These are phyloP conservation scores for Ptiloglossa arizonensis DNA, from an alignment of 1,140 invertebrate species.

Conservation along the genomic window DNA sequence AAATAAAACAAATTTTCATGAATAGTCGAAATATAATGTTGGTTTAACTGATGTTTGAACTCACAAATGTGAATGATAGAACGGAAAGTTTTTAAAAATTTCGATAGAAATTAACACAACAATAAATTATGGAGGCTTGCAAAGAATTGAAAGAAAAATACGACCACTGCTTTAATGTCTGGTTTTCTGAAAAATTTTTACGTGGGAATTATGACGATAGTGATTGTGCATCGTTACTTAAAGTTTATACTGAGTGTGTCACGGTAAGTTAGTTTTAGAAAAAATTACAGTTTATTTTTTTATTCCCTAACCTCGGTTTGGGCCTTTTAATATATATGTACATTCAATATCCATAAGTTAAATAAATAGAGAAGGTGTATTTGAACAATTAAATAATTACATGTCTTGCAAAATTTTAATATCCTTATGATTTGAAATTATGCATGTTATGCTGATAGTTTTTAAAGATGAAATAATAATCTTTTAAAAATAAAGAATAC, in stretches of 20 bases:
- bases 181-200: slow-evolving; percentile 62
- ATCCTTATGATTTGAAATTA: neutral
- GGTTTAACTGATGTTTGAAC: neutral
- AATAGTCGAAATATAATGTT: neutral
- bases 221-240: slow-evolving; percentile 52
- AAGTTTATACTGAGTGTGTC: slow-evolving; percentile 59
- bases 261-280: slow-evolving; percentile 40
- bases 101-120: slow-evolving; percentile 7
- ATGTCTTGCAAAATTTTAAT: neutral
- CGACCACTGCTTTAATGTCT: slow-evolving; percentile 56
- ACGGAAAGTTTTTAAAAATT: neutral
- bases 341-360: too few relatives aligned
- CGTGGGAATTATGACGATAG: slow-evolving; percentile 53
- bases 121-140: slow-evolving; percentile 55
- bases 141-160: slow-evolving; percentile 60
- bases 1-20: neutral
- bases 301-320: too few relatives aligned
- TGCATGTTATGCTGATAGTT: neutral
- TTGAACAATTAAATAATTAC: neutral
- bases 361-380: neutral
- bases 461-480: neutral
- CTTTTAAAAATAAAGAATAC: neutral
- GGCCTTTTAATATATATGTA: too few relatives aligned
- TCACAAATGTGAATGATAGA: neutral
- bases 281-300: neutral